Conservation (phyloP, 2,797 vertebrate species). For the Distichodus sexfasciatus region DNA sequence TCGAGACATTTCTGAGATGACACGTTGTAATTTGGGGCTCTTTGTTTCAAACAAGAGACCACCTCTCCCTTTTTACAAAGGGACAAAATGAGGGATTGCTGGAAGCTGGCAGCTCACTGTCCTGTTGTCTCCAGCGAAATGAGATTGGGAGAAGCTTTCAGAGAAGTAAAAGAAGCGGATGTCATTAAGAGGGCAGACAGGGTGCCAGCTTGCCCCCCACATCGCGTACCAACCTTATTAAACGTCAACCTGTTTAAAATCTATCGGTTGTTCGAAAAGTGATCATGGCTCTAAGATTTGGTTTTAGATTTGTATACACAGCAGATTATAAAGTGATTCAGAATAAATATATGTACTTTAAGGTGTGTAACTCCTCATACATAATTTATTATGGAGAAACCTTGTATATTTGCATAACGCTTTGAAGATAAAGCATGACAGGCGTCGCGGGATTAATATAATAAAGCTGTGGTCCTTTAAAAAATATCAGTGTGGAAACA, state of each 20-base stretch:
- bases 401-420: too few relatives aligned
- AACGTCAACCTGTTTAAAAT: slow-evolving; percentile 10
- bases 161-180: slow-evolving; percentile 45
- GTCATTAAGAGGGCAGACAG: slow-evolving; percentile 44
- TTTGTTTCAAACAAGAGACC: slow-evolving; percentile 54
- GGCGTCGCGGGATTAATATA: too few relatives aligned
- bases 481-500: neutral
- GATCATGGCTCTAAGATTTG: neutral
- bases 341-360: too few relatives aligned
- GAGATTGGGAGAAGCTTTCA: slow-evolving; percentile 45
- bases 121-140: slow-evolving; percentile 41
- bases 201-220: slow-evolving; percentile 1
- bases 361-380: too few relatives aligned
- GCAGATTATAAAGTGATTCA: too few relatives aligned
- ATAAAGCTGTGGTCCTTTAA: too few relatives aligned
- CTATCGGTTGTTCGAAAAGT: neutral
- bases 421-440: too few relatives aligned
- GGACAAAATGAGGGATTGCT: slow-evolving; percentile 39
- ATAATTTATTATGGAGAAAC: too few relatives aligned
- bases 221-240: slow-evolving; percentile 23
- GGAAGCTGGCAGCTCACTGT: slow-evolving; percentile 34
- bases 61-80: slow-evolving; percentile 27
- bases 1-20: slow-evolving; percentile 46
- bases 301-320: neutral
- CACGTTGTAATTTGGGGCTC: slow-evolving; percentile 43